Conservation (phyloP, 1,140 invertebrate genomes). For the Oryzaephilus surinamensis region DNA sequence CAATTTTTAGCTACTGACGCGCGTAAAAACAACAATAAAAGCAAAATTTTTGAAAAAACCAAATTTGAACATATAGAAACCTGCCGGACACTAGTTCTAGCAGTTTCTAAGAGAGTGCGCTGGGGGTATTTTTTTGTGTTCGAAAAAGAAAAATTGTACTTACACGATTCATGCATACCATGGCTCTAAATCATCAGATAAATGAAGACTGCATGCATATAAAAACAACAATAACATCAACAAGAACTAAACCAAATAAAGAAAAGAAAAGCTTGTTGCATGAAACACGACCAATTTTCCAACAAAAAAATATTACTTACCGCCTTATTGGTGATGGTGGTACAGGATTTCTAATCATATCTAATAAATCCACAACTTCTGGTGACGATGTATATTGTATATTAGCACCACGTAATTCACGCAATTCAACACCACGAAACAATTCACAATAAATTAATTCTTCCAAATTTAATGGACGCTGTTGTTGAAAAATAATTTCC, state of each 20-base stretch:
- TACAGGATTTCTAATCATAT: slow-evolving; percentile 21
- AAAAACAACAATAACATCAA: slow-evolving; percentile 3
- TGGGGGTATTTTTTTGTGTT: background rate
- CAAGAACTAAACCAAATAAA: slow-evolving; percentile 2
- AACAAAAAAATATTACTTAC: slow-evolving; percentile 20
- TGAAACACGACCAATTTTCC: slow-evolving; percentile 5
- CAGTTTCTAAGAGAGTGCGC: background rate
- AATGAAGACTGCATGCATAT: slow-evolving; percentile 23
- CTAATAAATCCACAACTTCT: slow-evolving; percentile 26
- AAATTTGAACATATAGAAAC: no score
- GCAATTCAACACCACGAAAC: slow-evolving; percentile 76
- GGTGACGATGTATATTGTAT: slow-evolving; percentile 18
- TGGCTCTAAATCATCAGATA: slow-evolving; percentile 24
- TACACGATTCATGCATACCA: slow-evolving; percentile 25
- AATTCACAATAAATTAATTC: slow-evolving; percentile 71
- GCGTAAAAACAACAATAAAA: slow-evolving; percentile 4
- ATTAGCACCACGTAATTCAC: slow-evolving; percentile 52
- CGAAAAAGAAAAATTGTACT: slow-evolving; percentile 10
- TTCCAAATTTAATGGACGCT: slow-evolving; percentile 56
- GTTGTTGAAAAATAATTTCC: slow-evolving; percentile 67
- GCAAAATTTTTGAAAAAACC: background rate
- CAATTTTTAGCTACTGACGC: slow-evolving; percentile 18
- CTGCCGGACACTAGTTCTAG: no score
- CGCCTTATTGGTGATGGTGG: slow-evolving; percentile 23
- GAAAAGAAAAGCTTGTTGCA: background rate